Base-by-base conservation (phyloP, 2,888 invertebrate genomes). In the Thereva nobilitata region DNA sequence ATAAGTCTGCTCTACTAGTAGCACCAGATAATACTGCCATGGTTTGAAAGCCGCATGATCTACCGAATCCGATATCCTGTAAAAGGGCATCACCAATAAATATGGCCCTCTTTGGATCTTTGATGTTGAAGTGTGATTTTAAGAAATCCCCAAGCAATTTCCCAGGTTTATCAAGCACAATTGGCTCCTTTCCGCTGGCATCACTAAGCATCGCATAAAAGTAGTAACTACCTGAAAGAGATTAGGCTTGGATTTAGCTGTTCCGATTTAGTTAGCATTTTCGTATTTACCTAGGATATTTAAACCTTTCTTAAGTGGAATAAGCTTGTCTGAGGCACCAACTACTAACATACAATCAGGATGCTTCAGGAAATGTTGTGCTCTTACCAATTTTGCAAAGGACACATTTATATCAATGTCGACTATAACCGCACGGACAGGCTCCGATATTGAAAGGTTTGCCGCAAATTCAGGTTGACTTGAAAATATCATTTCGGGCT, bases 31-130 rank as follows among this genome's bases (percentile, higher is more conserved):
- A 82, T 0, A 93, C 89, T 8, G 92, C 79, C 40, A 93, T 77
- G 0, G 92, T 90, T 74, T 86, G 85, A 76, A 91, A 86, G 0
- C 90, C 90, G 70, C 86, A 86, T 6, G 84, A 82, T 69, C 84
- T 86, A 0, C 90, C 93, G 72, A 93, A 86, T 3, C 85, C 83
- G 53, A 94, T 86, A 78, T 94, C 94, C 74, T 92, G 91, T 67
- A 88, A 87, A 53, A 90, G 84, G 87, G 89, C 87, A 77, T 94
- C 94, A 47, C 94, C 94, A 73, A 94, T 87, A 84, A 94, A 92
- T 6, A 95, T 79, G 0, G 90, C 88, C 71, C 89, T 83, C 50
- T 84, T 81, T 0, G 91, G 86, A 71, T 89, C 83, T 0, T 78
- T 78, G 40, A 92, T 75, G 4, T 76, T 67, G 66, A 73, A 82